Evolutionary conservation across 1,140 invertebrate species (phyloP).

Genomic region (Chironomus striatipennis): DNA sequence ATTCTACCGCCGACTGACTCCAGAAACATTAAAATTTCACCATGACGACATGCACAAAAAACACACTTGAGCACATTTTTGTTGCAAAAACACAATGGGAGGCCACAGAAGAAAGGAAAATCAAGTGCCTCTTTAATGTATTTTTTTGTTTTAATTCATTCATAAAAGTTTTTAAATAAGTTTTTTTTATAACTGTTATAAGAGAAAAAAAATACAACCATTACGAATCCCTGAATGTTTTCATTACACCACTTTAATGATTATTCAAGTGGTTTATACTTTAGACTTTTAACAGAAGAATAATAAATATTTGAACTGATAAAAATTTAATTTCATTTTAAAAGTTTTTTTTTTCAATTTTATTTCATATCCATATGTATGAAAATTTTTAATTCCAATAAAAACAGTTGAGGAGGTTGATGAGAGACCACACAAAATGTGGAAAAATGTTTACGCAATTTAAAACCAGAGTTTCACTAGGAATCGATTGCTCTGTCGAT

Average conservation of each 20-base stretch:
- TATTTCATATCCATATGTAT: background rate
- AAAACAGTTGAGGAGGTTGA: too few species aligned
- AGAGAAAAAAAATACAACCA: too few species aligned
- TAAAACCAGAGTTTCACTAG: slow-evolving; percentile 12
- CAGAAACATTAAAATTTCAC: background rate
- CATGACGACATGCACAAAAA: background rate
- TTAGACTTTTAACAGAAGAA: background rate
- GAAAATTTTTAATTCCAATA: background rate
- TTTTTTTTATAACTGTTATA: too few species aligned
- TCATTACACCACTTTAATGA: slow-evolving; percentile 10
- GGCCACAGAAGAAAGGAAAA: background rate
- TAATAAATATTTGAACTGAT: background rate
- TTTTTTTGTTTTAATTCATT: background rate
- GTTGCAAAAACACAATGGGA: background rate
- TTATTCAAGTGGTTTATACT: background rate
- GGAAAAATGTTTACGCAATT: background rate
- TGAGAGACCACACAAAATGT: slow-evolving; percentile 7
- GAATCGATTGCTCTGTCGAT: background rate
- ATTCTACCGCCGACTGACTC: too few species aligned
- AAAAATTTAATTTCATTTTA: slow-evolving; percentile 15
- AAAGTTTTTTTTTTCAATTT: background rate
- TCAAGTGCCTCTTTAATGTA: background rate
- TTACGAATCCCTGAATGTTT: background rate
- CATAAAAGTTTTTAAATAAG: background rate
- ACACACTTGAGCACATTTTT: background rate